Percentiles rank a stretch among this genome's conserved stretches.
These are phyloP conservation scores for Grus americana DNA, from an alignment of 2,113 vertebrate genomes.

Conservation along the genomic window DNA sequence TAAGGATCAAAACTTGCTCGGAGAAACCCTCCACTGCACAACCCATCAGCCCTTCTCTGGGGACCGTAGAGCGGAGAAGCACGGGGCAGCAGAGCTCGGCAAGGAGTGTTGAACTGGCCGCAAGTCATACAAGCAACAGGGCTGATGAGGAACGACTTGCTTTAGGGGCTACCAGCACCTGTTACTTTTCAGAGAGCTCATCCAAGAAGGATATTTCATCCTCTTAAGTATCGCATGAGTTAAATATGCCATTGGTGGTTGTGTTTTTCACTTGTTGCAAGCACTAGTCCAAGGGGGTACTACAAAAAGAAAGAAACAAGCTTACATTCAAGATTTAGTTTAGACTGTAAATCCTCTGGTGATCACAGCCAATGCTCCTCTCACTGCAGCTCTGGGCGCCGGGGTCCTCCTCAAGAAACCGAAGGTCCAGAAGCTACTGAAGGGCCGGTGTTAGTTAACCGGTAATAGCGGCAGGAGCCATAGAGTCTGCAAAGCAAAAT, in stretches of 20 bases:
- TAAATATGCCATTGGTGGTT: background rate
- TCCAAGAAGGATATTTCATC: background rate
- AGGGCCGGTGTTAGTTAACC: background rate
- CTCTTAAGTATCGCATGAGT: background rate
- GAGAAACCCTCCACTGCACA: background rate
- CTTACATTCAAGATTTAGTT: background rate
- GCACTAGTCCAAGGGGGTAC: background rate
- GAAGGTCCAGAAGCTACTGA: background rate
- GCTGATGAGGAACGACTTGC: background rate
- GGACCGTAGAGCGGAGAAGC: background rate
- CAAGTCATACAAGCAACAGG: background rate
- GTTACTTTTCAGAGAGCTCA: background rate
- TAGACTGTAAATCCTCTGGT: background rate
- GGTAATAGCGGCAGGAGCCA: slow-evolving; percentile 3
- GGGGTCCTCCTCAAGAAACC: background rate
- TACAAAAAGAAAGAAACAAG: background rate
- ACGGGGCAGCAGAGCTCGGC: background rate
- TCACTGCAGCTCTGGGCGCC: background rate
- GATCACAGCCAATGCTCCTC: background rate
- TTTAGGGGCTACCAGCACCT: background rate
- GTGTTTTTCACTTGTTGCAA: background rate
- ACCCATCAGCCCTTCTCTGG: background rate
- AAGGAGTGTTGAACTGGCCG: background rate
- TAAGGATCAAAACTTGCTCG: background rate
- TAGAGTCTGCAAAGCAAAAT: slow-evolving; percentile 5